Evolutionary conservation across 2,113 vertebrate species (phyloP), one percentile per base, ranked within the genome.

Genomic region (Cyprinodon tularosa): DNA sequence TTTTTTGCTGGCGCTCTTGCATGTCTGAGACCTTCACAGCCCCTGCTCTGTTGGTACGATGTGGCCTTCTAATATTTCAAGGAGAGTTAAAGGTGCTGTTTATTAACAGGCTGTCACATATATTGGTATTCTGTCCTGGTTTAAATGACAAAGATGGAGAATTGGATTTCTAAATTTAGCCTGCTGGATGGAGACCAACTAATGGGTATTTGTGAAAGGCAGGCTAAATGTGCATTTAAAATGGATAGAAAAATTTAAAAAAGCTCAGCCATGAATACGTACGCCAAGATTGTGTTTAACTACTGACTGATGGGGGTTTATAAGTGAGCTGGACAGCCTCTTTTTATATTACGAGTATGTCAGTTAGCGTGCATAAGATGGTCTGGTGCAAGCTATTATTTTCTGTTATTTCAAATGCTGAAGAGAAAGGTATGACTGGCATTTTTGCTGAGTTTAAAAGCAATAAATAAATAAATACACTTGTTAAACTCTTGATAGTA

Each of bases 101-200:
- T 74, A 66, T 73, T 62, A 36, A 44, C 75, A 12, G 14, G 40
- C 40, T 12, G 40, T 82, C 78, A 74, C 71, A n/a, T 77, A 80
- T 74, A 85, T 88, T 83, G 87, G 89, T 80, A 81, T 86, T 71
- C 71, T 75, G 80, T 77, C 76, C 81, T 76, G 73, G 81, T 89
- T 85, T 87, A 84, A 81, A 82, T 70, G 84, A 86, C 81, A 78
- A 76, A 80, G 69, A 80, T 71, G 76, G 72, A 78, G 82, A 82
- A 86, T 74, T 80, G 53, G 72, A 79, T 89, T 86, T 86, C 84
- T 85, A 84, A 83, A 84, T 74, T 77, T 89, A 89, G 71, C 71
- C 61, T 40, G 53, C 62, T 84, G 70, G 77, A 78, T 82, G 73
- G 71, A 83, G 53, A 72, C 39, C 22, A 45, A 60, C 65, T 80